Conservation (phyloP, 2,797 vertebrate species). For the Yasuhikotakia modesta region DNA sequence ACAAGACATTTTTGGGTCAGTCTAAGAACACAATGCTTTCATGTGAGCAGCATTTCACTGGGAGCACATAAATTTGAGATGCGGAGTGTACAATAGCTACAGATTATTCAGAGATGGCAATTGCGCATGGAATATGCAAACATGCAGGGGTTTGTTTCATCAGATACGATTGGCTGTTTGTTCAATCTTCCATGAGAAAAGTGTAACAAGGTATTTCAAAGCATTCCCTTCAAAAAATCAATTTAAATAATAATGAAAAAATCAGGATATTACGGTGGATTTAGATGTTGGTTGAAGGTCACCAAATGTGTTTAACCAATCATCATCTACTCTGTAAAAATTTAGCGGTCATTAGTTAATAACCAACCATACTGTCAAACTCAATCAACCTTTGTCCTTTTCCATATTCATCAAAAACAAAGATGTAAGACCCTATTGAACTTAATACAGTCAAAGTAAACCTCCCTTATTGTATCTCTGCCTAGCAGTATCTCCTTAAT, state of each 20-base stretch:
- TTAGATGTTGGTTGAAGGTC: neutral
- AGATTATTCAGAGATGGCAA: conserved; percentile 1
- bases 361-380: conserved; percentile 10
- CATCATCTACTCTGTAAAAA: neutral
- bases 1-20: conserved; percentile 55
- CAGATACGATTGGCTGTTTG: neutral
- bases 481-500: conserved; percentile 47
- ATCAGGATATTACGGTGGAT: neutral
- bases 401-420: conserved; percentile 20
- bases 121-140: conserved; percentile 17
- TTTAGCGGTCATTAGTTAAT: conserved; percentile 17
- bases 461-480: conserved; percentile 6
- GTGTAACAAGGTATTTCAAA: neutral
- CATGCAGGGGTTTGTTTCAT: conserved; percentile 6
- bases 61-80: conserved; percentile 17
- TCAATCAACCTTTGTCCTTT: conserved; percentile 32
- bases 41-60: conserved; percentile 31
- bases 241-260: neutral
- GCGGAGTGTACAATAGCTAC: conserved; percentile 30
- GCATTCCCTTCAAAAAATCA: neutral
- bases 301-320: conserved; percentile 6
- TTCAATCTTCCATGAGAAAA: conserved; percentile 8
- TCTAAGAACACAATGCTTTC: conserved; percentile 38
- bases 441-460: conserved; percentile 44
- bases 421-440: conserved; percentile 40